Evolutionary conservation across 2,113 vertebrate species (phyloP), one percentile per base, ranked within the genome.

Genomic region (Boleophthalmus pectinirostris): DNA sequence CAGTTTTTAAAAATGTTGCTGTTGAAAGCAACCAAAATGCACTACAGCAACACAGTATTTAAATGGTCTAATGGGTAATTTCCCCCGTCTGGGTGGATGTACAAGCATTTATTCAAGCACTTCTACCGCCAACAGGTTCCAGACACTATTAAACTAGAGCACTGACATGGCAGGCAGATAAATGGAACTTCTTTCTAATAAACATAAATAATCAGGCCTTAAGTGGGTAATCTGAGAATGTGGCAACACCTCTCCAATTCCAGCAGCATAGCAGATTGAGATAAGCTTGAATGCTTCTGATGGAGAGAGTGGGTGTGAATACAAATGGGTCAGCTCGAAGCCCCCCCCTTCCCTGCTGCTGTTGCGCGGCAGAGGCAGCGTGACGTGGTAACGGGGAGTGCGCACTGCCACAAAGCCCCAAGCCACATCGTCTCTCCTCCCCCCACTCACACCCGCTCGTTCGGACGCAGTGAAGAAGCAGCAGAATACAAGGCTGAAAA

Each of bases 251-350:
- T n/a, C 35, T 71, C 68, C 53, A 70, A 38, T 69, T 38, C 47
- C 61, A 77, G 73, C 63, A 74, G 35, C 66, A 74, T 0, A 47
- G 14, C 21, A 74, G 43, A 68, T 29, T 73, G 67, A 73, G 53
- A 81, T 69, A 74, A 68, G 70, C 69, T 75, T 83, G 68, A 83
- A 74, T 83, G 61, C 65, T 74, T 46, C 73, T 78, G 72, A 66
- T 74, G 66, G 53, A 67, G 72, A 82, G 72, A 82, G 72, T 82
- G 84, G 89, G 83, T 21, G 72, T 84, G 89, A 91, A 87, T 83
- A 88, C 85, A 90, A 90, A 88, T 86, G 72, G 80, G 91, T 91
- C 90, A 92, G 76, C 86, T 79, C 78, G 69, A 79, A 70, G 29
- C 70, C 69, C 65, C 73, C 29, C 46, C 66, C 24, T 58, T 23